Base-by-base conservation (phyloP, 2,113 vertebrate genomes). In the Maylandia zebra region DNA sequence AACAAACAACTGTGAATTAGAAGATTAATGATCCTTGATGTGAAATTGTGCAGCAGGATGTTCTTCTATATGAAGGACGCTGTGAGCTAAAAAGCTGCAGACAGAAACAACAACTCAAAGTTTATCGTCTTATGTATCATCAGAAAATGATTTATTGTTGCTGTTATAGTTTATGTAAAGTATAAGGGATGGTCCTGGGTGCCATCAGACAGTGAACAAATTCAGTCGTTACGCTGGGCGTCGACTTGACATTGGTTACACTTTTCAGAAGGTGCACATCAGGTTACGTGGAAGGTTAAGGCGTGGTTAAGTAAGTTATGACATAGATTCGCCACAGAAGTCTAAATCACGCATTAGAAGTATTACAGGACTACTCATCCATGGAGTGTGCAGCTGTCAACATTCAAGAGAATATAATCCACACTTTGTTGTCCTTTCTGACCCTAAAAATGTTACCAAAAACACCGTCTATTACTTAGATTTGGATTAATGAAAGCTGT, bases 401-500 rank as follows among this genome's bases (percentile, higher is more conserved):
- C 9, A 48, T 0, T 74, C 14, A 76, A 0, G 24, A 48, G 41
- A 30, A 48, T 32, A 78, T 0, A 17, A 48, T 50, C 41, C 27
- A 30, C 43, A 1, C 14, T 0, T 50, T 50, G 43, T 50, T 19
- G 16, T 78, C 43, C 14, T 30, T 78, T 50, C 43, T 78, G 43
- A 76, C 71, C 43, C 24, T 10, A 48, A 45, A 69, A 71, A 71
- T 24, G 38, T 71, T 43, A 71, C 38, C 38, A 27, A 43, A 69
- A 76, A 27, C 69, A 74, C 1, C 1, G 0, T 74, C 69, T 74
- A 45, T 45, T 71, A 43, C 36, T 41, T 43, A 4, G n/a, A 71
- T 71, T 43, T 71, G 66, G 5, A 71, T 24, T 71, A 22, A 71
- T 16, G 3, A 71, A 71, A 38, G 36, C 36, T 24, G 11, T 41